phyloP scores from a whole-genome alignment of 2,797 vertebrate genomes.

The Ibycter americanus region DNA sequence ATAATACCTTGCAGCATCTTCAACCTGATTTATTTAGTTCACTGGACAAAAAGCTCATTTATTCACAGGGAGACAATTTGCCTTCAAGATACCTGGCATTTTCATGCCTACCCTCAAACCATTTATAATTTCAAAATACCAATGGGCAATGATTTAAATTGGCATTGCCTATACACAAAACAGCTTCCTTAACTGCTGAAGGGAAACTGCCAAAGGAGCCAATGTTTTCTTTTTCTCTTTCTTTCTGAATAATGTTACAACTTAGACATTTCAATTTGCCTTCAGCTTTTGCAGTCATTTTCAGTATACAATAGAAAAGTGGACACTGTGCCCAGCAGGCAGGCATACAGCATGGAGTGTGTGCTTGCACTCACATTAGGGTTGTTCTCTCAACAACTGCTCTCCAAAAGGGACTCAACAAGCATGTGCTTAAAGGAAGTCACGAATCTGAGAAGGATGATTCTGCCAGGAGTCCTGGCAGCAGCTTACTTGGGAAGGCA shows the following conservation, averaged over 20 bases:
- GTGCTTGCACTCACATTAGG: fast-evolving
- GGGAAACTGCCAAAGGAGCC: not conserved
- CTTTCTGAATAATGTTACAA: not conserved
- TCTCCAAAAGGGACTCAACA: not conserved
- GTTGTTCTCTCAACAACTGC: not conserved
- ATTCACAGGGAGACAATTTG: not conserved
- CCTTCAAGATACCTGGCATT: not conserved
- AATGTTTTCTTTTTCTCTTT: not conserved
- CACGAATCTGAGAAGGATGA: not conserved
- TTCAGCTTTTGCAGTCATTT: not conserved
- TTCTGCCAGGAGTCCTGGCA: not conserved
- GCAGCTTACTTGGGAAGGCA: not conserved
- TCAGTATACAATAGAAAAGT: not conserved
- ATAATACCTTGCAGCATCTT: not conserved
- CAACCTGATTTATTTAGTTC: not conserved
- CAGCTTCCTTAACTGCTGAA: not conserved
- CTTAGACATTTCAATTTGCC: not conserved
- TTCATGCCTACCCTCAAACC: not conserved
- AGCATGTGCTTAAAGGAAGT: not conserved
- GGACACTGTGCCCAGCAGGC: not conserved
- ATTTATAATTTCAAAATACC: not conserved
- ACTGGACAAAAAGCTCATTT: not conserved
- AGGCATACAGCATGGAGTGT: fast-evolving
- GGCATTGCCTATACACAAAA: not conserved
- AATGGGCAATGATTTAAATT: not conserved